These are phyloP conservation scores for Eristalis pertinax DNA, from an alignment of 2,888 invertebrate genomes.

Conservation along the genomic window DNA sequence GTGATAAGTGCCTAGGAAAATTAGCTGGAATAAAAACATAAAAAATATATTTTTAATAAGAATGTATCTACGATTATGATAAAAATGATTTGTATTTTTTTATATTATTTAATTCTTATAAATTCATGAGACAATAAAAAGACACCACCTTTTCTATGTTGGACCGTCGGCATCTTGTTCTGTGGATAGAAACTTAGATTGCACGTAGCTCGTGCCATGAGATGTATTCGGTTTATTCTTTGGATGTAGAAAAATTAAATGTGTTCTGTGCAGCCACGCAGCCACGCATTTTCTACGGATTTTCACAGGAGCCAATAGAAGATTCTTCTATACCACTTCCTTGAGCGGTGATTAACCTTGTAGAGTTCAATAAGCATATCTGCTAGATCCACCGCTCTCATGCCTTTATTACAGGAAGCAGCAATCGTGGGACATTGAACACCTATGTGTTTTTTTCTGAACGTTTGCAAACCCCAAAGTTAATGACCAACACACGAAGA, in stretches of 20 bases:
- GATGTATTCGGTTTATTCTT: no score
- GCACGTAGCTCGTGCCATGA: no score
- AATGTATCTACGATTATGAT: no score
- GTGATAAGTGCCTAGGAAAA: not conserved
- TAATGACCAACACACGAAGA: no score
- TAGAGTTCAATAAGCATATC: conserved; percentile 59
- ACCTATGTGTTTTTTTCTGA: conserved; percentile 63
- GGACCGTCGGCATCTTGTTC: no score
- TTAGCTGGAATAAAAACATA: conserved; percentile 3
- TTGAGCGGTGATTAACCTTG: conserved; percentile 56
- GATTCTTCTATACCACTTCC: conserved; percentile 59
- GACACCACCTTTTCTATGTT: no score
- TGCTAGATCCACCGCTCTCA: conserved; percentile 42
- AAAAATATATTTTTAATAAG: not conserved
- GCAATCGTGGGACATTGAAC: conserved; percentile 64
- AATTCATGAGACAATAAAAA: no score
- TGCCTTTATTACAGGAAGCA: conserved; percentile 52
- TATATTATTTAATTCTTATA: no score
- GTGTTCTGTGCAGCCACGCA: conserved; percentile 35
- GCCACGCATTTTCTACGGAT: conserved; percentile 40
- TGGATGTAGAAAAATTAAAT: no score
- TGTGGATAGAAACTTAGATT: no score
- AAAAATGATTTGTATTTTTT: no score
- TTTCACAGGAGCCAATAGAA: conserved; percentile 53
- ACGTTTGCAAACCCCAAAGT: no score